Conservation (phyloP, 2,888 invertebrate genomes). For the Sceliomorpha sp. region DNA sequence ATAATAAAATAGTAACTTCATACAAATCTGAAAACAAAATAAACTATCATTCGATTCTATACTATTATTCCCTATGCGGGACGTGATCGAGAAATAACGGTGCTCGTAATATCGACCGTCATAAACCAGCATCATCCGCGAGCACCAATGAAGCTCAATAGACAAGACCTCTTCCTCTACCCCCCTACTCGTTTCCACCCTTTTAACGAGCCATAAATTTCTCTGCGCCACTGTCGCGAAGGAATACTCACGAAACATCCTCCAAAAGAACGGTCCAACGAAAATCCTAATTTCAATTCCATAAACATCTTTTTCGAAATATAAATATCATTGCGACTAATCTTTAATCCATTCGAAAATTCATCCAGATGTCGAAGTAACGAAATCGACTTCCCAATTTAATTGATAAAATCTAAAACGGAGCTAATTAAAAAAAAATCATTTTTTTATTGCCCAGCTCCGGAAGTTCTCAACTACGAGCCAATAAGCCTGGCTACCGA, state of each 20-base stretch:
- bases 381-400: too few species aligned
- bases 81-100: slow-evolving; percentile 6
- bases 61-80: too few species aligned
- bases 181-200: slow-evolving; percentile 5
- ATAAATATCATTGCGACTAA: too few species aligned
- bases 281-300: not conserved
- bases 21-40: too few species aligned
- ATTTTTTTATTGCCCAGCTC: slow-evolving; percentile 83
- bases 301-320: too few species aligned
- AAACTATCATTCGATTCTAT: too few species aligned
- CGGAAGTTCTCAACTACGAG: slow-evolving; percentile 97
- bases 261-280: not conserved
- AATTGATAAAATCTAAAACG: too few species aligned
- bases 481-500: slow-evolving; percentile 96
- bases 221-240: not conserved
- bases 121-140: slow-evolving; percentile 5
- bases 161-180: slow-evolving; percentile 16
- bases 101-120: slow-evolving; percentile 4
- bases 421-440: too few species aligned
- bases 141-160: slow-evolving; percentile 10
- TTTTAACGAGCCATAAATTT: slow-evolving; percentile 11
- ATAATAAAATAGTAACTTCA: too few species aligned
- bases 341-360: too few species aligned
- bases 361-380: too few species aligned
- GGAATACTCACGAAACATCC: slow-evolving; percentile 4